These are phyloP conservation scores for Drosophila seclusa DNA, from an alignment of 2,888 invertebrate species.

Conservation along the genomic window DNA sequence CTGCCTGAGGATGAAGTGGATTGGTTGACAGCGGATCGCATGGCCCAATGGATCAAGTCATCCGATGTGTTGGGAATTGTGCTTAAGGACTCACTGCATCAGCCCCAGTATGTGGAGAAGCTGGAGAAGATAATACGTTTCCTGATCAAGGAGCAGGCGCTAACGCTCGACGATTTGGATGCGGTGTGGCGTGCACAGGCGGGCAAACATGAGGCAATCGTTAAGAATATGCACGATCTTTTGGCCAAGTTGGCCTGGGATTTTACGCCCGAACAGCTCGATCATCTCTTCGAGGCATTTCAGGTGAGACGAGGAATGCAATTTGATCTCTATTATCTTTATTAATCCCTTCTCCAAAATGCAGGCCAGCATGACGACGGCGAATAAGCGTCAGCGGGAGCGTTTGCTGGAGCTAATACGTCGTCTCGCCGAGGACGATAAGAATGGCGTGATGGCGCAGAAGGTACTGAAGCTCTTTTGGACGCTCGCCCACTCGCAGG, in stretches of 20 bases:
- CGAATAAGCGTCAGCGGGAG: conserved; percentile 97
- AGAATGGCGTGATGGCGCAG: conserved; percentile 99
- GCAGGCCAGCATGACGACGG: conserved; percentile 96
- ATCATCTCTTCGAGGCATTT: conserved; percentile 98
- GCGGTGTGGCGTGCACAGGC: conserved; percentile 98
- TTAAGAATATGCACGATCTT: conserved; percentile 98
- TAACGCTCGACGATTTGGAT: conserved; percentile 96
- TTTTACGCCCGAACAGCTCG: conserved; percentile 98
- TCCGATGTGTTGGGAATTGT: conserved; percentile 98
- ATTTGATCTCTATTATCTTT: not conserved
- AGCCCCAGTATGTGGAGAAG: conserved; percentile 98
- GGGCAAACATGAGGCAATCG: conserved; percentile 99
- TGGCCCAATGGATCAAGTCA: conserved; percentile 99
- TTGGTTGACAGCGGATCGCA: conserved; percentile 96
- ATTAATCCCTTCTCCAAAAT: conserved; percentile 50
- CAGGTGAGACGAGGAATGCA: conserved; percentile 87
- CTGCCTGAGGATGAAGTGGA: conserved; percentile 92
- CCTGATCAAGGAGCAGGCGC: conserved; percentile 96
- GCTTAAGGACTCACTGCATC: conserved; percentile 97
- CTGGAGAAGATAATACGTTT: conserved; percentile 98
- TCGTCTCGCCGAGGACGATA: conserved; percentile 98
- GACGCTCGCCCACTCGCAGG: conserved; percentile 98
- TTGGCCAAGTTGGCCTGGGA: conserved; percentile 99
- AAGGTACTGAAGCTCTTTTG: conserved; percentile 98
- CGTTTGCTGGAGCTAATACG: conserved; percentile 97